Percentiles rank a stretch among this genome's conserved stretches.
Conservation (phyloP, 2,797 vertebrate genomes). For the Acanthurus lineatus region DNA sequence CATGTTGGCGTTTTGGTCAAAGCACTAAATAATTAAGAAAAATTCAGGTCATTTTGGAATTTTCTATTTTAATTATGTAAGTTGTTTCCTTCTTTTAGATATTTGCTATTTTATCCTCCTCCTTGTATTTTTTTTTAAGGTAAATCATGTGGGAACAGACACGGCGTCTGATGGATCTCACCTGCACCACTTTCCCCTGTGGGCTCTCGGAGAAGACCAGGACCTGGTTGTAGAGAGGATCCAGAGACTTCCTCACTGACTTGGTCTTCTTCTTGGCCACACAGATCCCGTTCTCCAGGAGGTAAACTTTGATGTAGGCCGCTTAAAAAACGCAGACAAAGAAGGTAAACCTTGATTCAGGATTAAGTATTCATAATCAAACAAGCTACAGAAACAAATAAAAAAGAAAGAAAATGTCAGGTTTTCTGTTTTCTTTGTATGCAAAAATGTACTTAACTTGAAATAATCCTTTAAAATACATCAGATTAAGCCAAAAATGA, state of each 20-base stretch:
- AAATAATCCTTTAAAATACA: neutral
- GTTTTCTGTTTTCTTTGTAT: too few relatives aligned
- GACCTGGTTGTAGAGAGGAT: slow-evolving; percentile 98
- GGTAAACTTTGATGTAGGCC: slow-evolving; percentile 98
- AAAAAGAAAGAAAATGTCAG: too few relatives aligned
- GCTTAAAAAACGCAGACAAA: slow-evolving; percentile 81
- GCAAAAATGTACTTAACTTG: too few relatives aligned
- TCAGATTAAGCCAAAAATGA: neutral
- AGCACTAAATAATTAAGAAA: too few relatives aligned
- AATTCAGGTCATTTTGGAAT: too few relatives aligned
- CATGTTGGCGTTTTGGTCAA: neutral
- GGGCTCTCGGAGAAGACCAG: slow-evolving; percentile 96
- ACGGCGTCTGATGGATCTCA: slow-evolving; percentile 60
- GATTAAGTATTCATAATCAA: too few relatives aligned
- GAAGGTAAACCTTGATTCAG: neutral
- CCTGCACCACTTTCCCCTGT: slow-evolving; percentile 98
- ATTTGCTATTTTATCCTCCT: neutral
- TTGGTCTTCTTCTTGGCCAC: slow-evolving; percentile 99
- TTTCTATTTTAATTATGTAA: too few relatives aligned
- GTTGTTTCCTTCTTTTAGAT: too few relatives aligned
- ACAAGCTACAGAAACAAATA: too few relatives aligned
- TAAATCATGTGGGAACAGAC: neutral
- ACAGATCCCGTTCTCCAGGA: slow-evolving; percentile 95
- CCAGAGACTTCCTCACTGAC: slow-evolving; percentile 94
- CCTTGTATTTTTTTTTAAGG: neutral